Evolutionary conservation across 2,888 invertebrate species (phyloP).

Genomic region (Andrena flavipes): DNA sequence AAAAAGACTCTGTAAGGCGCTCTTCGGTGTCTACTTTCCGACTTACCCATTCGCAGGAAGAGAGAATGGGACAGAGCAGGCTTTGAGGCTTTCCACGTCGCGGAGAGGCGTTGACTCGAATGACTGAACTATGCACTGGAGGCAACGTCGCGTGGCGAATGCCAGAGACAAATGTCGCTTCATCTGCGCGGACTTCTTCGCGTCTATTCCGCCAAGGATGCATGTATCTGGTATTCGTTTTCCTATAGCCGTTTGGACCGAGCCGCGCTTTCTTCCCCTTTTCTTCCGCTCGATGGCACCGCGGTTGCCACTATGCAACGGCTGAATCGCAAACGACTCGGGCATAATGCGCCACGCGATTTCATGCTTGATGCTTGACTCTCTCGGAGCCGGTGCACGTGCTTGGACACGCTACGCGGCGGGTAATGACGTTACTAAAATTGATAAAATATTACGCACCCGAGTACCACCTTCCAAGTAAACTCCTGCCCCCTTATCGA

Average conservation of each 20-base stretch:
- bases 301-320: background rate
- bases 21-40: background rate
- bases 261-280: background rate
- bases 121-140: conserved; percentile 32
- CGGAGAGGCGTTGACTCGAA: conserved; percentile 14
- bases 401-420: too few relatives aligned
- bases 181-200: background rate
- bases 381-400: background rate
- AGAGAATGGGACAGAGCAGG: background rate
- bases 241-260: conserved; percentile 1
- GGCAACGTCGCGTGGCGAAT: background rate
- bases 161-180: conserved; percentile 14
- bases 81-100: conserved; percentile 3
- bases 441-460: background rate
- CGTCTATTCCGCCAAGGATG: background rate
- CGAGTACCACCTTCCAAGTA: background rate
- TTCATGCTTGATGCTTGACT: conserved; percentile 1
- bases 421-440: background rate
- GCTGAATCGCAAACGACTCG: conserved; percentile 28
- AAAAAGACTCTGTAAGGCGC: conserved; percentile 10
- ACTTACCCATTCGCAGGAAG: background rate
- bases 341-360: conserved; percentile 20
- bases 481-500: background rate
- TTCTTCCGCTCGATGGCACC: conserved; percentile 2
- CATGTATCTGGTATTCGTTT: background rate